Base-by-base conservation (phyloP, 2,888 invertebrate species). In the Orgyia antiqua region DNA sequence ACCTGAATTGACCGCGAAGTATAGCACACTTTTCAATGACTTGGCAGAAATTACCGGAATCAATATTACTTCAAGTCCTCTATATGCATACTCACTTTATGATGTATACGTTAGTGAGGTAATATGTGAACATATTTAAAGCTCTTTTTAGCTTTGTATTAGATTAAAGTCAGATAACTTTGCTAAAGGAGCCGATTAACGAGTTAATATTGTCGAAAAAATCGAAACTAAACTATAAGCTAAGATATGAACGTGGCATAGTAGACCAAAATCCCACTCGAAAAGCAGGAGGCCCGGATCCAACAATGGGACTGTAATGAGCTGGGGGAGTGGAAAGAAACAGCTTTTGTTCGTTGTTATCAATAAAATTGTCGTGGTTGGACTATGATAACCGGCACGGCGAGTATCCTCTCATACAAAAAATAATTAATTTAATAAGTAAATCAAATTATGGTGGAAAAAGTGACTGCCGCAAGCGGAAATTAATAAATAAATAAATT, bases 31-130 rank as follows among this genome's bases (percentile, higher is more conserved):
- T 4, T 13, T 29, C 11, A 10, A 29, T 0, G 1, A 32, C 2
- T 28, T 58, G 13, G 38, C 55, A 1, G 23, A 32, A 1, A 10
- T 32, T 2, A 8, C 31, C 3, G 36, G 45, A 1, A 5, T 20
- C 3, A 42, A 51, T 19, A 11, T 49, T 15, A 42, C 33, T 0
- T 9, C 24, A 2, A 6, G 6, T 3, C 58, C 58, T 1, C 28
- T 28, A 0, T 0, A 43, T 8, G 10, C 39, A 0, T 56, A 48
- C 11, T 19, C 5, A 1, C 13, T 51, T 2, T 53, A 52, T 19
- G 63, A 61, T 28, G 38, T 48, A 0, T 57, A 42, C 29, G 28
- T n/a, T 3, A 42, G 49, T 17, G 56, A 59, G 55, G 63, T 61
- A 36, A 30, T 26, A 5, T 27, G 7, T 4, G 10, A 9, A 9